Evolutionary conservation across 2,797 vertebrate genomes (phyloP), one percentile per base, ranked within the genome.

Genomic region (Thunnus albacares): DNA sequence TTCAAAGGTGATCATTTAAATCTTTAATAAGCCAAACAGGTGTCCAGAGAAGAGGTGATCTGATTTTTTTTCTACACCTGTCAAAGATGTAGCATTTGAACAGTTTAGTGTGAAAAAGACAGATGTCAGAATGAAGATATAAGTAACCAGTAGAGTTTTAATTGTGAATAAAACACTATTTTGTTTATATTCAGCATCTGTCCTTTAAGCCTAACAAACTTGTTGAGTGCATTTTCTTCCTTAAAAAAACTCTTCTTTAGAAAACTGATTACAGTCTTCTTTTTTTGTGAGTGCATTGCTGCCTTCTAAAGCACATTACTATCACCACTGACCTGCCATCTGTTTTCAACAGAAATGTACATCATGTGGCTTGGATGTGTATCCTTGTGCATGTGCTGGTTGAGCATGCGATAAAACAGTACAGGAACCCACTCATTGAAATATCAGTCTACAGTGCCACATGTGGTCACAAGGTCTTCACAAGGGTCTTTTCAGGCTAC

Each of bases 1-100:
- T 83, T 77, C 28, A 75, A 55, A 83, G 26, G 35, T 60, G 52
- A 87, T 80, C 64, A 60, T 75, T 79, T 35, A 24, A 74, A 66
- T 71, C 1, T 71, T 71, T 76, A 55, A 68, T 41, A 76, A 60
- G 38, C 56, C 71, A 57, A 63, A 41, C 24, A 82, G 17, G 18
- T 75, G 28, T 63, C 55, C 20, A 52, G 33, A 66, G 53, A 17
- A 28, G 55, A 75, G 24, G 30, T 35, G 20, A 76, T 17, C 33
- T 47, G 45, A 33, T 47, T 58, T 38, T 28, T 58, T 56, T 6
- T 9, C 17, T 15, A 26, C 22, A 68, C 0, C 30, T 71, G 17
- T 58, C 38, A 57, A 67, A 65, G 11, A 41, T 71, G 12, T 57
- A 9, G 13, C 62, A 69, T 65, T 56, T 73, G 13, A 64, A 20